Evolutionary conservation across 2,113 vertebrate species (phyloP).

Genomic region (Argyrosomus japonicus): DNA sequence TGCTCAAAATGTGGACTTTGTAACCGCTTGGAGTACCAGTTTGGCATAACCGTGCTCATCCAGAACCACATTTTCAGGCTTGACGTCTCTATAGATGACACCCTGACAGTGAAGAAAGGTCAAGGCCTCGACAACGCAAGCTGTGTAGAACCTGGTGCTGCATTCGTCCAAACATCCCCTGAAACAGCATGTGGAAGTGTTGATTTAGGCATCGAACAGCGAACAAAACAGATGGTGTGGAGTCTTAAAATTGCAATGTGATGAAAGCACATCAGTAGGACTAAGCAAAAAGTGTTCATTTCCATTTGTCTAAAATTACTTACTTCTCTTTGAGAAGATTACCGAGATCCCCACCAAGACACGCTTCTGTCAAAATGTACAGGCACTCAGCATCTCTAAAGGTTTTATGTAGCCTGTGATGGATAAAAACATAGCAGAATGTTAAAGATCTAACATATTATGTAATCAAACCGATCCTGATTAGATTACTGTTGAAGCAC

Average conservation of each 20-base stretch:
- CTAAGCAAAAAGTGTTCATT: no score
- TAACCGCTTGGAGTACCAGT: constrained; percentile 71
- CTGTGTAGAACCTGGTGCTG: constrained; percentile 80
- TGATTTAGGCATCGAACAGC: neutral
- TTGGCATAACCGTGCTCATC: constrained; percentile 84
- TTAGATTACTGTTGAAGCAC: neutral
- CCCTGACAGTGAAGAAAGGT: constrained; percentile 78
- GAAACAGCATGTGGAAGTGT: constrained; percentile 18
- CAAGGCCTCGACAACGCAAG: constrained; percentile 83
- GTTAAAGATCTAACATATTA: constrained; percentile 9
- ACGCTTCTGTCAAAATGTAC: constrained; percentile 83
- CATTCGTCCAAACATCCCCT: constrained; percentile 81
- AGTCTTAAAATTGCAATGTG: constrained; percentile 7
- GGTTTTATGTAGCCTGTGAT: constrained; percentile 75
- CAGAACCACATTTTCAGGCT: constrained; percentile 84
- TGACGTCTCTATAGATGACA: constrained; percentile 84
- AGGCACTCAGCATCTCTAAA: constrained; percentile 78
- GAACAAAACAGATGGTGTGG: neutral
- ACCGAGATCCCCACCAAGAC: constrained; percentile 82
- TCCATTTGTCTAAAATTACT: neutral
- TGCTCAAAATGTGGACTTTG: neutral
- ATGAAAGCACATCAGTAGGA: neutral
- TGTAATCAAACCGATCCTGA: neutral
- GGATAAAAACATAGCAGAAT: neutral
- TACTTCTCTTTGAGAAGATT: constrained; percentile 81